Evolutionary conservation across 2,797 vertebrate genomes (phyloP), one percentile per base, ranked within the genome.

Genomic region (Melanotaenia boesemani): DNA sequence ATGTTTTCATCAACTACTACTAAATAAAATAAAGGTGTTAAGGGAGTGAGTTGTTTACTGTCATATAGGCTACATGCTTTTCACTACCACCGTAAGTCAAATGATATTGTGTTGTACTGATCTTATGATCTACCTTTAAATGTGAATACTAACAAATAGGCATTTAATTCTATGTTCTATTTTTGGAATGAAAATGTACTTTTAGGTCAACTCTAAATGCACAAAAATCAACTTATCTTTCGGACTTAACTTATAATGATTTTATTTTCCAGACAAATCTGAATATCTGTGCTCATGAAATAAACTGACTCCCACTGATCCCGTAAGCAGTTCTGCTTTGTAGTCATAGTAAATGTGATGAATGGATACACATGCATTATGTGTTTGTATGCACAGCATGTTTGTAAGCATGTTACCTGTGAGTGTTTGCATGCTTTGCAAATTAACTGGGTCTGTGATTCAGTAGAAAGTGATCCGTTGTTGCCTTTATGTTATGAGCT

Each of bases 11-110:
- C 91, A 92, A 18, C 86, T 76, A 80, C 80, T 89, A 90, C 92
- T 91, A 91, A 92, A 90, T 92, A 89, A 90, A 92, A 90, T 91
- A 88, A 85, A 89, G 79, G 85, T 87, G 86, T 90, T 93, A 63
- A 86, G 92, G 91, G 92, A 91, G 89, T 77, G 76, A 56, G 59
- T 79, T 88, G 76, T 85, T 84, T 89, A 85, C 88, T 87, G 84
- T 87, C 83, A 82, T 83, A 81, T 70, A 20, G 44, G 16, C 44
- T 48, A 78, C 87, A 81, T 67, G 79, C 64, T 76, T 81, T 76
- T 73, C 50, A 18, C 64, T 63, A n/a, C 52, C 28, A 41, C 65
- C 80, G 12, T 79, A 69, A 80, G 84, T 60, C 30, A 76, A 13
- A 18, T 34, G 78, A 70, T 76, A 83, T 59, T 57, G 77, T 79